These are phyloP conservation scores for Zophobas atratus DNA, from an alignment of 1,140 invertebrate species.

Conservation along the genomic window DNA sequence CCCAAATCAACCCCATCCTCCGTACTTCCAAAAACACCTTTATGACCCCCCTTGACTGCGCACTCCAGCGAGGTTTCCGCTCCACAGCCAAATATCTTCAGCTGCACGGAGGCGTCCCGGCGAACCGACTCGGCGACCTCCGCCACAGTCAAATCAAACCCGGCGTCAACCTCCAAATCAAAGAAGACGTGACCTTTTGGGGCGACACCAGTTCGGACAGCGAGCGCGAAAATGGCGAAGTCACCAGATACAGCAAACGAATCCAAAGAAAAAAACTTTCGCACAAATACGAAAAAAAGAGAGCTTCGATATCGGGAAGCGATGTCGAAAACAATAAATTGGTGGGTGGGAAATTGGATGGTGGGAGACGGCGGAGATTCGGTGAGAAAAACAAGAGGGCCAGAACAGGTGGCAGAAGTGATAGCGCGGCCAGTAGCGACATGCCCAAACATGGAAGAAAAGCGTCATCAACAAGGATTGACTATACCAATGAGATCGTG, in stretches of 20 bases:
- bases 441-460: slow-evolving; percentile 38
- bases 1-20: slow-evolving; percentile 87
- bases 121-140: slow-evolving; percentile 74
- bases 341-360: slow-evolving; percentile 29
- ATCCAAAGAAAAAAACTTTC: slow-evolving; percentile 55
- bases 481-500: slow-evolving; percentile 61
- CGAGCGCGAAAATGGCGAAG: slow-evolving; percentile 57
- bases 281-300: slow-evolving; percentile 59
- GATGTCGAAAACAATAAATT: slow-evolving; percentile 51
- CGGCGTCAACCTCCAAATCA: slow-evolving; percentile 59
- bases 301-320: slow-evolving; percentile 52
- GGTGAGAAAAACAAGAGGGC: slow-evolving; percentile 49
- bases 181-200: slow-evolving; percentile 63
- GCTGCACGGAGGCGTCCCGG: slow-evolving; percentile 88
- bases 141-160: slow-evolving; percentile 13
- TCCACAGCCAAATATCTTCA: slow-evolving; percentile 95
- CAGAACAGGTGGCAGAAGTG: slow-evolving; percentile 27
- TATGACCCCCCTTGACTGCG: slow-evolving; percentile 93
- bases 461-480: slow-evolving; percentile 52
- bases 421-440: slow-evolving; percentile 14
- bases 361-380: slow-evolving; percentile 37
- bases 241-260: slow-evolving; percentile 50
- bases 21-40: slow-evolving; percentile 85
- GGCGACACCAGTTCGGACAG: slow-evolving; percentile 61
- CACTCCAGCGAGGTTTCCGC: slow-evolving; percentile 86